Evolutionary conservation across 2,797 vertebrate genomes (phyloP).

Genomic region (Megaceryle alcyon): DNA sequence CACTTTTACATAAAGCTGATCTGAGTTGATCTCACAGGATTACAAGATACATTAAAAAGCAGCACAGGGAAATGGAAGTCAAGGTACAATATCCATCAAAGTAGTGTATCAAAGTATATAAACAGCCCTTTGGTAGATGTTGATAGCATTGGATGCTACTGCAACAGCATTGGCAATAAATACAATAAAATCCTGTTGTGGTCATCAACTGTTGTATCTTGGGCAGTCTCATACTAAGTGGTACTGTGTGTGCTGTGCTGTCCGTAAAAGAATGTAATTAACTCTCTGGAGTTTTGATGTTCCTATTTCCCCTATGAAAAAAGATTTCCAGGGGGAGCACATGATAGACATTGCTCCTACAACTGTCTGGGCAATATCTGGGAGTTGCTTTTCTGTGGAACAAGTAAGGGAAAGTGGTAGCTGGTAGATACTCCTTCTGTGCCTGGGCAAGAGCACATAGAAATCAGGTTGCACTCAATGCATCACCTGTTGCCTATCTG

Average conservation of each 20-base stretch:
- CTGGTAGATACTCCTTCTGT: neutral
- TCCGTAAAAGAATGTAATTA: neutral
- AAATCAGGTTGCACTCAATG: neutral
- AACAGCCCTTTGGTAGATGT: neutral
- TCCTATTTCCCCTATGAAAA: neutral
- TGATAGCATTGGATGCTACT: neutral
- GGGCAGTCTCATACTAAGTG: neutral
- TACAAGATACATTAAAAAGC: neutral
- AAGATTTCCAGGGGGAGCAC: neutral
- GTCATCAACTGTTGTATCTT: neutral
- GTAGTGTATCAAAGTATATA: neutral
- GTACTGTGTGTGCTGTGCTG: neutral
- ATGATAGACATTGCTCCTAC: neutral
- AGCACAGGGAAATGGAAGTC: neutral
- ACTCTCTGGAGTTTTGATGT: neutral
- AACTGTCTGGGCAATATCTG: neutral
- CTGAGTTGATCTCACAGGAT: fast-evolving
- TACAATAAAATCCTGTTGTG: neutral
- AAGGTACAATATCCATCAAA: neutral
- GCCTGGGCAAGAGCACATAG: neutral
- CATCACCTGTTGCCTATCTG: neutral
- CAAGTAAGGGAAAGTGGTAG: neutral
- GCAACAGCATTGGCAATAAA: neutral
- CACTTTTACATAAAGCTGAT: neutral
- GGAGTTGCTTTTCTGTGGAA: neutral